Percentiles rank a stretch among this genome's conserved stretches.
These are phyloP conservation scores for Diplodus sargus DNA, from an alignment of 2,797 vertebrate genomes.

Conservation along the genomic window DNA sequence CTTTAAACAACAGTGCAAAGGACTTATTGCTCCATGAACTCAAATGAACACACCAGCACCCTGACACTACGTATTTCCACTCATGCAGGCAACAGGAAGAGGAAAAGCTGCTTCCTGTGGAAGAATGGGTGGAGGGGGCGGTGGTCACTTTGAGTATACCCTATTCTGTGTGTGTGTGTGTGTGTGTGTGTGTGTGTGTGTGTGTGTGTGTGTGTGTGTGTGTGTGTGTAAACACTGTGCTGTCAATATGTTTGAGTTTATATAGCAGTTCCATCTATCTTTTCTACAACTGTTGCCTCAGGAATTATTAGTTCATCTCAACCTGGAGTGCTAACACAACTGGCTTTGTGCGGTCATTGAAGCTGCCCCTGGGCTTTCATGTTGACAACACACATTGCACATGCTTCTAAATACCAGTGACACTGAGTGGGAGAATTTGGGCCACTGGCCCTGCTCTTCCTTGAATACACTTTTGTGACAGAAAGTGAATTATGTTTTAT, in stretches of 20 bases:
- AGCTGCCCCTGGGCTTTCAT: constrained; percentile 8
- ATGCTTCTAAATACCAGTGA: constrained; percentile 24
- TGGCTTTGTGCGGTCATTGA: constrained; percentile 34
- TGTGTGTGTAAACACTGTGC: neutral
- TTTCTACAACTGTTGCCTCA: constrained; percentile 47
- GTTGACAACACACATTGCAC: constrained; percentile 30
- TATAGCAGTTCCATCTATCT: constrained; percentile 30
- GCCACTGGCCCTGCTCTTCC: constrained; percentile 6
- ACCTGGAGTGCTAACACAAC: constrained; percentile 49
- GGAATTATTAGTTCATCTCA: constrained; percentile 41
- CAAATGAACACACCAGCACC: constrained; percentile 26
- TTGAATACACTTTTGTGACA: constrained; percentile 7
- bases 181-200: neutral
- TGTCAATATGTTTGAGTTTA: constrained; percentile 36
- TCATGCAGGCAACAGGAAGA: constrained; percentile 76
- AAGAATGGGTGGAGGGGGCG: constrained; percentile 77
- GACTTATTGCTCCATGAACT: neutral
- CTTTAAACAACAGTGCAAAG: constrained; percentile 21
- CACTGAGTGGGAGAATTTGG: constrained; percentile 29
- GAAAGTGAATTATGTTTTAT: neutral
- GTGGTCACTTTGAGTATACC: constrained; percentile 44
- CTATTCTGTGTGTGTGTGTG: constrained; percentile 9
- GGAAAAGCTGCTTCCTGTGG: constrained; percentile 79
- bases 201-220: neutral
- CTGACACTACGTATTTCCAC: constrained; percentile 62